phyloP scores from a whole-genome alignment of 2,113 vertebrate species.

The Butorides virescens region DNA sequence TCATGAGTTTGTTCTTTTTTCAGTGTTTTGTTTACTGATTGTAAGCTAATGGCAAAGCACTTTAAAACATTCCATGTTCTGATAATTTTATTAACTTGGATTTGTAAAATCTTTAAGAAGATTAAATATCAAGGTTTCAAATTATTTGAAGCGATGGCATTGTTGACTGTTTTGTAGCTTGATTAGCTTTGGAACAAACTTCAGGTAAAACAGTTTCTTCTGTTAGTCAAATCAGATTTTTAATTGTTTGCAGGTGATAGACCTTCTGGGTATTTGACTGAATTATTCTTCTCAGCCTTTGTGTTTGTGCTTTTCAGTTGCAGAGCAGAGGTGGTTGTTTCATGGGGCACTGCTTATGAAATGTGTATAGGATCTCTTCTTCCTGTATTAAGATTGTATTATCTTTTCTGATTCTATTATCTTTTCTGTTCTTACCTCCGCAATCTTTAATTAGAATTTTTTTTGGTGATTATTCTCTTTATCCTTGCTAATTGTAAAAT shows the following conservation, averaged over 20 bases:
- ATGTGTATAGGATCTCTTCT: background rate
- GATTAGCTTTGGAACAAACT: background rate
- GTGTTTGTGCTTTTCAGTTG: background rate
- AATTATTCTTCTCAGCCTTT: background rate
- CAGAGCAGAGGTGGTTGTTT: background rate
- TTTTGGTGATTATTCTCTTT: background rate
- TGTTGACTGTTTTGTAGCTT: background rate
- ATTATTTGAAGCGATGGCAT: background rate
- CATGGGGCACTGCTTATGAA: fast-evolving
- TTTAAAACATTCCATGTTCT: background rate
- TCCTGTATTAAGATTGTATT: background rate
- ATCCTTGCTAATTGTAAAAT: background rate
- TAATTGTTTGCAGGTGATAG: background rate
- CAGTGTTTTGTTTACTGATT: background rate
- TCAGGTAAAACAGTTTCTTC: background rate
- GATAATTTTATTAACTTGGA: background rate
- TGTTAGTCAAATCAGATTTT: background rate
- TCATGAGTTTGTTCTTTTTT: background rate
- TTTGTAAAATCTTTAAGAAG: background rate
- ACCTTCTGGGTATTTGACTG: background rate
- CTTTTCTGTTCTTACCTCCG: background rate
- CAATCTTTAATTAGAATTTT: background rate
- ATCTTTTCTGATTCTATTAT: background rate
- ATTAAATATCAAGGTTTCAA: background rate
- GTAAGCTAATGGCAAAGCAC: background rate